A percentile compares a stretch with the other conserved stretches of the same genome.
phyloP scores from a whole-genome alignment of 2,888 invertebrate genomes.

The Spicauda simplicius region DNA sequence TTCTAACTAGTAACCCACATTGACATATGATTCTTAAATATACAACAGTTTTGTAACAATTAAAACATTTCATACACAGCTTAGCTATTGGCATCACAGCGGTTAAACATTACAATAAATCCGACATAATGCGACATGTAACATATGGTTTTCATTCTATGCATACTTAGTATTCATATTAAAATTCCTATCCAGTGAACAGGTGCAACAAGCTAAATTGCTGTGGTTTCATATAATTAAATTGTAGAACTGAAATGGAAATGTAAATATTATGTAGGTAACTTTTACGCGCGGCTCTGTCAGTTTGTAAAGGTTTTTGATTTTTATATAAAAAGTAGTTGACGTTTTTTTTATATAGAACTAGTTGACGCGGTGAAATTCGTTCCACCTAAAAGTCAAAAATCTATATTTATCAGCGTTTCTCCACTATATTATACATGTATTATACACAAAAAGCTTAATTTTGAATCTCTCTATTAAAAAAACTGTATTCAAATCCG shows the following conservation, averaged over 20 bases:
- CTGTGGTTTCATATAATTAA: background rate
- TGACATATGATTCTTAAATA: background rate
- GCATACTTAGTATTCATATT: background rate
- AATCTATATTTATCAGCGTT: no score
- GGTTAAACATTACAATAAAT: conserved; percentile 1
- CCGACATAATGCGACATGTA: background rate
- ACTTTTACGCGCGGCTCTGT: no score
- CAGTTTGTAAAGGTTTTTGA: no score
- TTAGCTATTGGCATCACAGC: background rate
- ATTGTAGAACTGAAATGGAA: background rate
- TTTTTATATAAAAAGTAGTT: no score
- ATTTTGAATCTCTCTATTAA: no score
- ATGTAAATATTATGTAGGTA: background rate
- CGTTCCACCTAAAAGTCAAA: no score
- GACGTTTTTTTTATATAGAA: no score
- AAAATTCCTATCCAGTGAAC: background rate
- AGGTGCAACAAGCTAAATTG: background rate
- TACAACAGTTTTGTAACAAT: background rate
- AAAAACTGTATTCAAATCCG: no score
- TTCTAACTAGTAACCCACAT: no score
- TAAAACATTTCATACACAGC: background rate
- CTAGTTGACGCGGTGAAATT: no score
- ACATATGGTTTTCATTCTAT: conserved; percentile 1
- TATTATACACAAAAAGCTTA: no score
- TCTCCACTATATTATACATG: no score